Base-by-base conservation (phyloP, 2,797 vertebrate genomes). In the Falco rusticolus region DNA sequence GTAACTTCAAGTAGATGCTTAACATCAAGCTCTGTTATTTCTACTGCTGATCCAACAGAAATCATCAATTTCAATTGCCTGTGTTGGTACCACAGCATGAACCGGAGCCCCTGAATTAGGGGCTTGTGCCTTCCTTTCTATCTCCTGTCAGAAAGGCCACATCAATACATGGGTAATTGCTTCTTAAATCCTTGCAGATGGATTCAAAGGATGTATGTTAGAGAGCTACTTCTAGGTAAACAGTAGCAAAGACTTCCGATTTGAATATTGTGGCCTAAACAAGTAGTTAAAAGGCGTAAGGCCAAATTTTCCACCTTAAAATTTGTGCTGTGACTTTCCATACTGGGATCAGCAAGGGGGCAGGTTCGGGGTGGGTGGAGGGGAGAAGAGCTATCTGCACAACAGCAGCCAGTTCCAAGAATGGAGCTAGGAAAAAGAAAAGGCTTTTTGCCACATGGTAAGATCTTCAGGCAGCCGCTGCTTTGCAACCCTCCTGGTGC, bases 91-190 rank as follows among this genome's bases (percentile, higher is more conserved):
- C 11, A 64, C 41, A 84, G 50, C 29, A 66, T 16, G 51, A 88
- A 69, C 31, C 29, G 37, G 28, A 84, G 33, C 19, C 34, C 11
- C 39, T 69, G 34, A 78, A 39, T 50, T 72, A 33, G 37, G 13
- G 31, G 11, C 45, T 92, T 1, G 1, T 72, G 33, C 8, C 6
- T 33, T 69, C 37, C 29, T 65, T 21, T 22, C 8, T 53, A 14
- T 56, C 57, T 84, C 19, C 60, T 48, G 26, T 74, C 48, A 68
- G 88, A 77, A 79, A 60, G 66, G 21, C 51, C 60, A 43, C 0
- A n/a, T n/a, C n/a, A n/a, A n/a, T n/a, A n/a, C n/a, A 0, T 3
- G 24, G 21, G 24, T 65, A 77, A 22, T 28, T 78, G 25, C 8
- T 80, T 77, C 64, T 61, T 47, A 72, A 93, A 83, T 57, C 48